A percentile compares a stretch with the other conserved stretches of the same genome.
Evolutionary conservation across 92 coral and sea anemone genomes (phyloP).

Genomic region (Actinernus sp.): DNA sequence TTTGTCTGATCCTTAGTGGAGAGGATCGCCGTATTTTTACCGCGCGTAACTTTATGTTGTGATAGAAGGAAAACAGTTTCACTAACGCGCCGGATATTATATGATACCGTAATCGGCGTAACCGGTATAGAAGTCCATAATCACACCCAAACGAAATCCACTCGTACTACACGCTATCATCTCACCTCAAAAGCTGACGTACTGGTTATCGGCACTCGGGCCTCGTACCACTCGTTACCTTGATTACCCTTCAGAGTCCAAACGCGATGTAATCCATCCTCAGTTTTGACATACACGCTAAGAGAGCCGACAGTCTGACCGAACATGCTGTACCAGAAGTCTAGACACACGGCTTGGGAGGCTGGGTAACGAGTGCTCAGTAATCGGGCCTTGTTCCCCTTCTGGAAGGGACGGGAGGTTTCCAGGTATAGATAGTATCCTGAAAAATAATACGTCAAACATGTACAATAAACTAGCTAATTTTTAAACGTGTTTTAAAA

Average conservation of each 20-base stretch:
- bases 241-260: slow-evolving; percentile 62
- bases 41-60: too few relatives aligned
- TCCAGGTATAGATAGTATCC: slow-evolving; percentile 60
- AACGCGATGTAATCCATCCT: slow-evolving; percentile 8
- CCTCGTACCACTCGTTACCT: slow-evolving; percentile 44
- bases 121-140: too few relatives aligned
- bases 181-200: slow-evolving; percentile 35
- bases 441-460: neutral
- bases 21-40: too few relatives aligned
- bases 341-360: slow-evolving; percentile 37
- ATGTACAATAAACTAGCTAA: too few relatives aligned
- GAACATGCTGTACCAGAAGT: slow-evolving; percentile 64
- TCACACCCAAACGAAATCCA: too few relatives aligned
- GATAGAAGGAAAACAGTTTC: too few relatives aligned
- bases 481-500: too few relatives aligned
- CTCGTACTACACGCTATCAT: too few relatives aligned
- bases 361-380: slow-evolving; percentile 40
- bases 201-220: slow-evolving; percentile 8
- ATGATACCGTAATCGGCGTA: too few relatives aligned
- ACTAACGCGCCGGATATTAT: too few relatives aligned
- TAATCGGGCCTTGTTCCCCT: slow-evolving; percentile 34
- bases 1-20: too few relatives aligned
- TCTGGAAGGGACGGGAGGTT: slow-evolving; percentile 20
- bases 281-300: slow-evolving; percentile 15
- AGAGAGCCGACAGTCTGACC: slow-evolving; percentile 49